Evolutionary conservation across 2,113 vertebrate genomes (phyloP).

Genomic region (Deroptyus accipitrinus): DNA sequence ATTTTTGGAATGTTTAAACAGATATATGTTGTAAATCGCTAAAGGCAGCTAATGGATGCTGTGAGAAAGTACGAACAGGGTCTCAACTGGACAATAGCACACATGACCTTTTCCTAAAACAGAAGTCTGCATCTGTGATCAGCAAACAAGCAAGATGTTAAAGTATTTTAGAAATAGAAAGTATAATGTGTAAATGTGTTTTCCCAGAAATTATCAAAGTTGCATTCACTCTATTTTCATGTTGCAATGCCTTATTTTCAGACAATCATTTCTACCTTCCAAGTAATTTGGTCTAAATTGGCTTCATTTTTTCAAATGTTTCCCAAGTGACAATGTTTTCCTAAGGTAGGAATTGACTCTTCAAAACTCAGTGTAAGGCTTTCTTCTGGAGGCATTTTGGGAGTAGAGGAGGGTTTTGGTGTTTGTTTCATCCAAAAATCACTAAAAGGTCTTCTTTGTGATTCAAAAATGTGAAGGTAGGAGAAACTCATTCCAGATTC

Average conservation of each 20-base stretch:
- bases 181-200: not conserved
- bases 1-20: not conserved
- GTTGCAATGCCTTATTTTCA: not conserved
- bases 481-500: not conserved
- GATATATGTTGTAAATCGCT: not conserved
- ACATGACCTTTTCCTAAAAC: not conserved
- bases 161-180: not conserved
- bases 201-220: not conserved
- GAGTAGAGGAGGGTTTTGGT: not conserved
- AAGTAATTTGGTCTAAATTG: not conserved
- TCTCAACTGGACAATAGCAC: not conserved
- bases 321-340: not conserved
- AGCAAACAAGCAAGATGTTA: not conserved
- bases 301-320: not conserved
- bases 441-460: not conserved
- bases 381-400: not conserved
- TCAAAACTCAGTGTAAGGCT: not conserved
- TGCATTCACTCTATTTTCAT: not conserved
- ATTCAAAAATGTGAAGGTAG: not conserved
- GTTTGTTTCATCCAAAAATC: not conserved
- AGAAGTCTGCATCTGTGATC: not conserved
- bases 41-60: not conserved
- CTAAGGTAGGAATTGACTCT: not conserved
- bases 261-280: not conserved
- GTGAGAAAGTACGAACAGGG: not conserved